Base-by-base conservation (phyloP, 2,113 vertebrate genomes). In the Clarias batrachus region DNA sequence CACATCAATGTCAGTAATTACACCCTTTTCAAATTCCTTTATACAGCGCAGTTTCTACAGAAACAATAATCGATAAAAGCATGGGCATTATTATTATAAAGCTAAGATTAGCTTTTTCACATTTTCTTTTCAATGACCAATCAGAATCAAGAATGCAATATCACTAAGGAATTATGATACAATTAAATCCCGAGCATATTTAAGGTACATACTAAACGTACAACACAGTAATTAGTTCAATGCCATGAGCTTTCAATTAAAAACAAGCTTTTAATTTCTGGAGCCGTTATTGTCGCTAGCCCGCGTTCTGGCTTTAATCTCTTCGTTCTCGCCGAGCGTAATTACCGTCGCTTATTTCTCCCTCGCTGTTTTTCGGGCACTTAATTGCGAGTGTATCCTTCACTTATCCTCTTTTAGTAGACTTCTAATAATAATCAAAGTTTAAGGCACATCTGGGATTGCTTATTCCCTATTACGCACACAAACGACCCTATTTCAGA, bases 201-300 rank as follows among this genome's bases (percentile, higher is more conserved):
- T 37, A 37, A 4, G 10, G 52, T 60, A 21, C 23, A 27, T 80
- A 27, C 2, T 37, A 23, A 59, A 3, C 2, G 10, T 37, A 13
- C 78, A 23, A 27, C 57, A 37, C 27, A 57, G 52, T 71, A 21
- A 87, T 71, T 77, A 57, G 85, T 78, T 87, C 77, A 81, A 27
- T 41, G 70, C 82, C 30, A 73, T 68, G 77, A 86, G 82, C 70
- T 54, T 62, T 65, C 70, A 27, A 56, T 77, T 87, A 79, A 82
- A 85, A 89, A 87, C 56, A 21, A 84, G 65, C 76, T 80, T 89
- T 87, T 68, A 81, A 81, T 84, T 89, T 23, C 60, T 84, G 65
- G 74, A 66, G 63, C 66, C 57, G 74, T 85, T 89, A 87, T 77
- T 85, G 88, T 87, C 74, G 52, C 77, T 60, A 84, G 79, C 83